Conservation (phyloP, 2,797 vertebrate genomes). For the Helostoma temminkii region DNA sequence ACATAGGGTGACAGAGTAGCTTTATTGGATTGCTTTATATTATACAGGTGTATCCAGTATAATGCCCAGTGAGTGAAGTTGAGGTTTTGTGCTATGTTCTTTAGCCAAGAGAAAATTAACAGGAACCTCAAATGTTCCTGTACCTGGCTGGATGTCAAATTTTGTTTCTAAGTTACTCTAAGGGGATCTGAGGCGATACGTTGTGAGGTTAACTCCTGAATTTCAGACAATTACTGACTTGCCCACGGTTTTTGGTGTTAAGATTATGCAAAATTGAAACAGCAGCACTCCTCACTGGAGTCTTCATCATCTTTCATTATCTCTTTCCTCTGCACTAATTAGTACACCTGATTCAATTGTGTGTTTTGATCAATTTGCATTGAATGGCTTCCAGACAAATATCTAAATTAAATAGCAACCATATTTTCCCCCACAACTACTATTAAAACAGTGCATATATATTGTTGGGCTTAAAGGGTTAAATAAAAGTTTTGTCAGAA, state of each 20-base stretch:
- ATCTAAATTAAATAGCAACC: too few species aligned
- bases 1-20: too few species aligned
- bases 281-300: too few species aligned
- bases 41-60: too few species aligned
- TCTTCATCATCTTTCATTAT: neutral
- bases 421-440: too few species aligned
- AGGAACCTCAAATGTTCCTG: conserved; percentile 7
- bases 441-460: neutral
- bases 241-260: neutral
- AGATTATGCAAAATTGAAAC: neutral
- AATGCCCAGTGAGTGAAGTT: neutral
- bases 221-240: neutral
- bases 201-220: neutral
- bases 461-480: neutral
- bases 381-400: conserved; percentile 13
- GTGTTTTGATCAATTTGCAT: neutral
- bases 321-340: neutral
- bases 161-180: neutral
- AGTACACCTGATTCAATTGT: neutral
- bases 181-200: too few species aligned
- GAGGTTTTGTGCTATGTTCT: conserved; percentile 20
- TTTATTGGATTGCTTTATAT: too few species aligned
- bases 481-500: neutral
- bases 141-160: neutral
- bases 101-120: conserved; percentile 44